Evolutionary conservation across 1,140 invertebrate species (phyloP).

Genomic region (Drosophila sproati): DNA sequence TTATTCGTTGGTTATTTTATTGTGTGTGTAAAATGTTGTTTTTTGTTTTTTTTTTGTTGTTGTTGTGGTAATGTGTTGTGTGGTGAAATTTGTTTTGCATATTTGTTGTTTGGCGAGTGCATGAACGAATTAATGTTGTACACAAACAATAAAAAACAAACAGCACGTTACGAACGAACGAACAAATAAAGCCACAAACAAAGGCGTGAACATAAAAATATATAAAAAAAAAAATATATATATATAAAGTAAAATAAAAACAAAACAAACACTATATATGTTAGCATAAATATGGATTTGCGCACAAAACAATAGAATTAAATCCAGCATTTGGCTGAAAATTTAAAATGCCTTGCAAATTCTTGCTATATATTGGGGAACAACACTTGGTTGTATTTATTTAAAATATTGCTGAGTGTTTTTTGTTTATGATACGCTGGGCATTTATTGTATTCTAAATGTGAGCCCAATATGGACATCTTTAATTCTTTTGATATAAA

Average conservation of each 20-base stretch:
- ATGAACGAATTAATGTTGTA: slow-evolving; percentile 72
- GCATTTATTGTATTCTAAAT: no score
- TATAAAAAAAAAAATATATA: slow-evolving; percentile 44
- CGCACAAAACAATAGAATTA: slow-evolving; percentile 28
- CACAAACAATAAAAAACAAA: slow-evolving; percentile 79
- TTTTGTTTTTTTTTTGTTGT: slow-evolving; percentile 41
- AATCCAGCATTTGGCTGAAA: slow-evolving; percentile 7
- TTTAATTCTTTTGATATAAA: no score
- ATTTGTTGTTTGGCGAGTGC: slow-evolving; percentile 63
- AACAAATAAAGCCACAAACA: slow-evolving; percentile 50
- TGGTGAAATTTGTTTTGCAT: slow-evolving; percentile 65
- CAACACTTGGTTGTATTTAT: slow-evolving; percentile 1
- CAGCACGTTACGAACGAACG: slow-evolving; percentile 69
- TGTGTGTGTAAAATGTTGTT: slow-evolving; percentile 35
- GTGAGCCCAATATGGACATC: no score
- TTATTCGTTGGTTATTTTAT: slow-evolving; percentile 24
- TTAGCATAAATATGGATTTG: slow-evolving; percentile 58
- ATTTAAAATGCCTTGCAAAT: background rate
- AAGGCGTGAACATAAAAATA: slow-evolving; percentile 63
- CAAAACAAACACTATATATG: slow-evolving; percentile 38
- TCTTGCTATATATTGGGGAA: background rate
- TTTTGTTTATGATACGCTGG: no score
- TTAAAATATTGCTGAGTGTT: background rate
- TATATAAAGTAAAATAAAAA: slow-evolving; percentile 44
- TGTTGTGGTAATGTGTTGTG: slow-evolving; percentile 32